Percentiles rank a stretch among this genome's conserved stretches.
phyloP scores from a whole-genome alignment of 2,888 invertebrate genomes.

The Hemaris fuciformis region DNA sequence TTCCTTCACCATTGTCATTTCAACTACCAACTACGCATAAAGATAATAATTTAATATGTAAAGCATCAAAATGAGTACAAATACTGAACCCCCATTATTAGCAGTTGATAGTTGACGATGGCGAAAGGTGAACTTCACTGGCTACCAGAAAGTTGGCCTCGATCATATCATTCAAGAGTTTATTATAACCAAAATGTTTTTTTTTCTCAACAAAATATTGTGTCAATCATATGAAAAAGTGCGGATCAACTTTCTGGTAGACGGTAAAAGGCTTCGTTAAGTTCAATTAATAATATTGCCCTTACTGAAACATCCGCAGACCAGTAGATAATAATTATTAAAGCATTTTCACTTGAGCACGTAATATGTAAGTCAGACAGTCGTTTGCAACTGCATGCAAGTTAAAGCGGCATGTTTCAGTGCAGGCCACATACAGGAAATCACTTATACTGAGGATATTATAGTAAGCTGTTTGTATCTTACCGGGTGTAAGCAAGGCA shows the following conservation, averaged over 20 bases:
- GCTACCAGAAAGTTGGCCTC: conserved; percentile 61
- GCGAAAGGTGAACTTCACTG: conserved; percentile 59
- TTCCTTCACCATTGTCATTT: conserved; percentile 68
- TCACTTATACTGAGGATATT: conserved; percentile 79
- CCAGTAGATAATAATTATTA: conserved; percentile 33
- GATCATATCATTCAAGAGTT: conserved; percentile 7
- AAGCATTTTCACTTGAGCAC: conserved; percentile 12
- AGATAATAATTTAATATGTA: conserved; percentile 47
- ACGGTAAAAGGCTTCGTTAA: conserved; percentile 68
- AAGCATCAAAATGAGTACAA: conserved; percentile 57
- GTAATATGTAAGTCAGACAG: neutral
- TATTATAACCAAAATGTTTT: conserved; percentile 10
- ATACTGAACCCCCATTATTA: conserved; percentile 63
- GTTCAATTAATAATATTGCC: conserved; percentile 58
- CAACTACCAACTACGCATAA: conserved; percentile 77
- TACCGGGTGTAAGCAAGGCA: conserved; percentile 81
- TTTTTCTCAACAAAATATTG: conserved; percentile 17
- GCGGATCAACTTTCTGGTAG: conserved; percentile 62
- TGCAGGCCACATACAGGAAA: conserved; percentile 69
- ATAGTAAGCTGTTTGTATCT: conserved; percentile 80
- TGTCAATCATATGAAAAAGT: conserved; percentile 8
- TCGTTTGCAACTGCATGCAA: conserved; percentile 44
- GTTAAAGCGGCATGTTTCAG: conserved; percentile 65
- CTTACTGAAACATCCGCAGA: conserved; percentile 68
- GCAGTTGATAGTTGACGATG: conserved; percentile 77